Evolutionary conservation across 2,888 invertebrate genomes (phyloP).

Genomic region (Melieria picta): DNA sequence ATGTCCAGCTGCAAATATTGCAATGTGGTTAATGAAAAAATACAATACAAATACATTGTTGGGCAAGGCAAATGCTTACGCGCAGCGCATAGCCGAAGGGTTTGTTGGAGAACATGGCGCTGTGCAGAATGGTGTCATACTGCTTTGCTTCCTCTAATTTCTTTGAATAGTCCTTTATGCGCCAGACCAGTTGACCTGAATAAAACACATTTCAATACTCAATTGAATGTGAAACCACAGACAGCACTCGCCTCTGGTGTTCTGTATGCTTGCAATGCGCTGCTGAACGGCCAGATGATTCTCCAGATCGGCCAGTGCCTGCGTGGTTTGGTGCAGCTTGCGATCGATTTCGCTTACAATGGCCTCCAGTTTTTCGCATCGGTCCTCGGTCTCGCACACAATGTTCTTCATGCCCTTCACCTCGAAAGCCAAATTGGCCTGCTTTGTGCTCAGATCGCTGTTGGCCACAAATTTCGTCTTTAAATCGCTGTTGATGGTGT

Average conservation of each 20-base stretch:
- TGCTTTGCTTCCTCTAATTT: conserved; percentile 77
- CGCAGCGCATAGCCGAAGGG: conserved; percentile 80
- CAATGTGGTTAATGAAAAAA: not conserved
- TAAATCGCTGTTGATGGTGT: conserved; percentile 57
- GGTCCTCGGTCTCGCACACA: conserved; percentile 68
- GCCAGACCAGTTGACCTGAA: conserved; percentile 74
- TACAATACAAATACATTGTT: not conserved
- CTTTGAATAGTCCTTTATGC: conserved; percentile 73
- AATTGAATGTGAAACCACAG: not conserved
- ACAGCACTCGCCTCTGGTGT: conserved; percentile 54
- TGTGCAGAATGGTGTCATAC: conserved; percentile 72
- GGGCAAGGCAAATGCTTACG: conserved; percentile 62
- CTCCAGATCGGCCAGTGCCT: conserved; percentile 67
- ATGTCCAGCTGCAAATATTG: conserved; percentile 70
- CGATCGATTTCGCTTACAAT: conserved; percentile 63
- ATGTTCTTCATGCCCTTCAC: conserved; percentile 68
- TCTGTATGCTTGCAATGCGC: conserved; percentile 59
- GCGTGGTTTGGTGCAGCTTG: conserved; percentile 66
- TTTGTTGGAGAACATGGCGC: conserved; percentile 76
- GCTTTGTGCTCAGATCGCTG: conserved; percentile 66
- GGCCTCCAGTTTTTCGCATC: conserved; percentile 67
- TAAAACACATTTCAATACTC: conserved; percentile 2
- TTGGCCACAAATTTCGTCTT: conserved; percentile 53
- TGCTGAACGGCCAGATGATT: conserved; percentile 62
- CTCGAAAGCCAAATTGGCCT: conserved; percentile 67